Evolutionary conservation across 2,113 vertebrate species (phyloP).

Genomic region (Rhagologus leucostigma): DNA sequence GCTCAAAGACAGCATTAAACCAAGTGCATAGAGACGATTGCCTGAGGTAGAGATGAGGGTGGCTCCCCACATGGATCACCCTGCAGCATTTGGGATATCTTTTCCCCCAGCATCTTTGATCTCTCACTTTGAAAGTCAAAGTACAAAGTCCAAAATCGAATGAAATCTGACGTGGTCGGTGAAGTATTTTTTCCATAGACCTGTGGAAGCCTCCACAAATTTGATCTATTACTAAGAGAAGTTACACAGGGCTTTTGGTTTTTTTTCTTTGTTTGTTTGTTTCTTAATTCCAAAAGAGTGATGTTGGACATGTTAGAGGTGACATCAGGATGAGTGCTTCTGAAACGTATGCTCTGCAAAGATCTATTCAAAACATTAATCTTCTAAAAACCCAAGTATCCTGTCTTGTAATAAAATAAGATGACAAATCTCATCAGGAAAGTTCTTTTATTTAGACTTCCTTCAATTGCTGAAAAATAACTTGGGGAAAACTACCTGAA

Average conservation of each 20-base stretch:
- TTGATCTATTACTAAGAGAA: conserved; percentile 34
- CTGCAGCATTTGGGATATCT: not conserved
- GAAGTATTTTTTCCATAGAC: not conserved
- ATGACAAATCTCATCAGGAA: not conserved
- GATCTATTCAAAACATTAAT: conserved; percentile 15
- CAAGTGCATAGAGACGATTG: accelerated
- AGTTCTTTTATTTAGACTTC: conserved; percentile 28
- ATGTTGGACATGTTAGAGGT: not conserved
- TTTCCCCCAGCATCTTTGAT: not conserved
- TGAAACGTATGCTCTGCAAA: conserved; percentile 3
- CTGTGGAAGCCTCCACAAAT: conserved; percentile 23
- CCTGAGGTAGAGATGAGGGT: not conserved
- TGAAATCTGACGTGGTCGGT: conserved; percentile 49
- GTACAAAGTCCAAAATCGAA: conserved; percentile 10
- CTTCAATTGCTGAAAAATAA: conserved; percentile 53
- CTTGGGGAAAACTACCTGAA: conserved; percentile 43
- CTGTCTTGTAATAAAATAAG: conserved; percentile 9
- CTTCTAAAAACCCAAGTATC: not conserved
- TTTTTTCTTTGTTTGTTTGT: not conserved
- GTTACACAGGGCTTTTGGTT: not conserved
- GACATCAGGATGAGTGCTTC: not conserved
- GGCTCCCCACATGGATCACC: not conserved
- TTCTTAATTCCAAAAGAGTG: not conserved
- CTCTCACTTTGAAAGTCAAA: conserved; percentile 32
- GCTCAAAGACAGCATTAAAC: not conserved